Conservation (phyloP, 2,888 invertebrate genomes). For the Ophioninae sp. region DNA sequence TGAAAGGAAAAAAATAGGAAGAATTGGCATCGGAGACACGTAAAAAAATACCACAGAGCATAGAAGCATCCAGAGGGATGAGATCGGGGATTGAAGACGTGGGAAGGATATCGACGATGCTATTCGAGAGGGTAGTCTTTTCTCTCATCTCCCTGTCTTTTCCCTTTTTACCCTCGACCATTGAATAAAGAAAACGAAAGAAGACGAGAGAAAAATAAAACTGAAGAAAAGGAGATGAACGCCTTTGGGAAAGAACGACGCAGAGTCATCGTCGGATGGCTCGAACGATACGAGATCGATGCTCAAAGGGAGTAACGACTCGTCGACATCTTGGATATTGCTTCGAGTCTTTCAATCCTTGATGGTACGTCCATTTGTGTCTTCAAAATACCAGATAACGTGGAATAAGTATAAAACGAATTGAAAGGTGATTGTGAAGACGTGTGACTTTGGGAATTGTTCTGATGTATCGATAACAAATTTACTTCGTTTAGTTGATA, state of each 20-base stretch:
- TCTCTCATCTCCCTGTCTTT: background rate
- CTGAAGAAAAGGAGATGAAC: constrained; percentile 40
- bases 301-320: constrained; percentile 11
- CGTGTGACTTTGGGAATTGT: too few relatives aligned
- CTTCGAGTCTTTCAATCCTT: background rate
- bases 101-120: background rate
- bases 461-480: too few relatives aligned
- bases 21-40: constrained; percentile 77
- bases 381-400: too few relatives aligned
- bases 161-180: background rate
- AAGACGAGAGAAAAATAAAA: constrained; percentile 62
- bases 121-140: background rate
- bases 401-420: too few relatives aligned
- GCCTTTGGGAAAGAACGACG: constrained; percentile 77
- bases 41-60: constrained; percentile 77
- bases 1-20: constrained; percentile 71
- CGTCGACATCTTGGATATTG: background rate
- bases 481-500: too few relatives aligned
- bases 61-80: too few relatives aligned
- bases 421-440: too few relatives aligned
- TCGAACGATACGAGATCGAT: constrained; percentile 32
- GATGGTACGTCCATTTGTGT: background rate
- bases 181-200: constrained; percentile 19
- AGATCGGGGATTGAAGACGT: background rate
- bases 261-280: constrained; percentile 77